Percentiles rank a stretch among this genome's conserved stretches.
phyloP scores from a whole-genome alignment of 2,888 invertebrate genomes.

The Cacoxenus indagator region DNA sequence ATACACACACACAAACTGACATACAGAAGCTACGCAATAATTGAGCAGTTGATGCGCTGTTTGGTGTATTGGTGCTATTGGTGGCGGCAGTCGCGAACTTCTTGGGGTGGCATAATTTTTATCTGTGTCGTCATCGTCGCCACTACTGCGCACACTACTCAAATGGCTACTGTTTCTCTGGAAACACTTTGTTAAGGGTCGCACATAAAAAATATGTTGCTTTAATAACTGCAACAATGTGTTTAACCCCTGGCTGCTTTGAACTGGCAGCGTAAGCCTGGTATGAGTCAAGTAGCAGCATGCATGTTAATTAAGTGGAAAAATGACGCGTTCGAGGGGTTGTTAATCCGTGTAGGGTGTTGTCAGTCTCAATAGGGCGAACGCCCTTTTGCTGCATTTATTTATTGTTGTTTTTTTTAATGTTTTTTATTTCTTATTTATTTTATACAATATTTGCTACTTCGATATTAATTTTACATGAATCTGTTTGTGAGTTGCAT shows the following conservation, averaged over 20 bases:
- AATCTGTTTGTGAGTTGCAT: too few species aligned
- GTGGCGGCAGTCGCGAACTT: too few species aligned
- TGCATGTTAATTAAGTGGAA: constrained; percentile 60
- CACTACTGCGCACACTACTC: neutral
- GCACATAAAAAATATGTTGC: constrained; percentile 9
- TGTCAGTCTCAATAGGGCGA: neutral
- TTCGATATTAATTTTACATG: too few species aligned
- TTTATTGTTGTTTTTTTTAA: too few species aligned
- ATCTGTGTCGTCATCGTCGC: constrained; percentile 5
- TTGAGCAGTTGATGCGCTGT: constrained; percentile 4
- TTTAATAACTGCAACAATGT: constrained; percentile 52
- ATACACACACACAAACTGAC: neutral
- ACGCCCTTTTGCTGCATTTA: neutral
- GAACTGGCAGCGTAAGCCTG: constrained; percentile 6
- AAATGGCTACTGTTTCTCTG: neutral
- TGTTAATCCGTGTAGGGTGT: neutral
- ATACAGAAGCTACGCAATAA: constrained; percentile 3
- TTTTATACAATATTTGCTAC: too few species aligned
- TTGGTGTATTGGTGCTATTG: neutral
- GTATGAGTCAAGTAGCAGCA: constrained; percentile 34
- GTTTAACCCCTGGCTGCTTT: constrained; percentile 40
- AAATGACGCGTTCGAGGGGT: constrained; percentile 30
- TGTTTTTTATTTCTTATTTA: too few species aligned
- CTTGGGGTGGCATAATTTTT: neutral
- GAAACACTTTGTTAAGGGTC: neutral